Conservation (phyloP, 2,113 vertebrate genomes). For the Caretta caretta region DNA sequence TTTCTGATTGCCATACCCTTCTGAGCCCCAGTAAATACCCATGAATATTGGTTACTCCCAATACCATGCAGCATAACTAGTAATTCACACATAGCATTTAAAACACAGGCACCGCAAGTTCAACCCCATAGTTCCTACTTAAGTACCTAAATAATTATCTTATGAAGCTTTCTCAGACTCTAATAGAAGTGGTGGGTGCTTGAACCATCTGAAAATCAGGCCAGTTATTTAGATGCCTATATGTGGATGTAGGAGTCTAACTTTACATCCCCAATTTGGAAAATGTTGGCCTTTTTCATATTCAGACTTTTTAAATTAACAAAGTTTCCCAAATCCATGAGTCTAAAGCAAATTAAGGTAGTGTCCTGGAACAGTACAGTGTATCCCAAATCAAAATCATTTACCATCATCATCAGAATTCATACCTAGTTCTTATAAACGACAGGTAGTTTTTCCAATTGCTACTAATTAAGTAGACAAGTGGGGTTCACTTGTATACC, state of each 20-base stretch:
- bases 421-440: not conserved
- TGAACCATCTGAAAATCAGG: not conserved
- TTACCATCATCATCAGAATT: not conserved
- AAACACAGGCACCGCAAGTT: not conserved
- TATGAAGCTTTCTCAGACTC: not conserved
- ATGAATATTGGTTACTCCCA: not conserved
- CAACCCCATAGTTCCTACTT: not conserved
- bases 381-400: not conserved
- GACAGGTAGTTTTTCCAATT: rapidly evolving
- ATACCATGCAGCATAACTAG: not conserved
- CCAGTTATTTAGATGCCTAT: not conserved
- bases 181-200: not conserved
- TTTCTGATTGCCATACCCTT: not conserved
- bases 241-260: not conserved
- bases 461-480: rapidly evolving
- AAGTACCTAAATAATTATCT: not conserved
- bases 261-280: not conserved
- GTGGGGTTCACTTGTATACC: not conserved
- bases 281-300: not conserved
- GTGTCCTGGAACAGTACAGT: not conserved
- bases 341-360: not conserved
- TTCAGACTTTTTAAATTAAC: not conserved
- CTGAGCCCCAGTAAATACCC: not conserved
- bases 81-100: not conserved
- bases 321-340: not conserved